phyloP scores from a whole-genome alignment of 1,140 invertebrate genomes.

The Eriocheir sinensis region DNA sequence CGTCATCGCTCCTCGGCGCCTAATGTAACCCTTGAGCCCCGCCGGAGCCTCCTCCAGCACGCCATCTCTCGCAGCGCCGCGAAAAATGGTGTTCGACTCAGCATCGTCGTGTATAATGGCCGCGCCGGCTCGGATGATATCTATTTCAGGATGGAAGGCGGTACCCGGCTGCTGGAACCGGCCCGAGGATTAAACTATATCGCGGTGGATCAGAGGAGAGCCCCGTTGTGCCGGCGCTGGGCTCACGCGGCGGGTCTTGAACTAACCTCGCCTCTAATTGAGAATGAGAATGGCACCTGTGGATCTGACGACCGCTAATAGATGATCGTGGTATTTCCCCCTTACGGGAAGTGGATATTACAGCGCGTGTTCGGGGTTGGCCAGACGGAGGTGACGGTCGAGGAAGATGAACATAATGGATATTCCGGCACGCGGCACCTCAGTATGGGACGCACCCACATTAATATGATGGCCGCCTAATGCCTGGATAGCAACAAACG shows the following conservation, averaged over 20 bases:
- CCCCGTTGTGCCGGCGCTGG: background rate
- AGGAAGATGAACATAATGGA: background rate
- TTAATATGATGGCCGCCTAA: background rate
- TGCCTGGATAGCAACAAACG: background rate
- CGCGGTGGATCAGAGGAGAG: background rate
- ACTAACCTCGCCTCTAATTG: slow-evolving; percentile 14
- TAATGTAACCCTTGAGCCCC: background rate
- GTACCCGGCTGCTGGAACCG: background rate
- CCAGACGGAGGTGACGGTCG: background rate
- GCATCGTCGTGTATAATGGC: background rate
- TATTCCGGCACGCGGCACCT: background rate
- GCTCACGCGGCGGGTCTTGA: background rate
- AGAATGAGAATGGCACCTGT: slow-evolving; percentile 12
- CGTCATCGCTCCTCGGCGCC: background rate
- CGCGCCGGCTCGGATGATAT: background rate
- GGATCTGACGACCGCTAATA: background rate
- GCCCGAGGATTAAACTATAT: background rate
- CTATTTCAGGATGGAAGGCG: background rate
- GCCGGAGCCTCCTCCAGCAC: background rate
- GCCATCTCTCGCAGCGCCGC: background rate
- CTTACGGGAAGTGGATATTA: background rate
- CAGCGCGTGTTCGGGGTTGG: background rate
- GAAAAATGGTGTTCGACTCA: slow-evolving; percentile 10
- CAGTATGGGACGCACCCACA: background rate
- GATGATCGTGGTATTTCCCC: background rate